A percentile compares a stretch with the other conserved stretches of the same genome.
Evolutionary conservation across 2,797 vertebrate genomes (phyloP).

Genomic region (Sebastiscus tertius): DNA sequence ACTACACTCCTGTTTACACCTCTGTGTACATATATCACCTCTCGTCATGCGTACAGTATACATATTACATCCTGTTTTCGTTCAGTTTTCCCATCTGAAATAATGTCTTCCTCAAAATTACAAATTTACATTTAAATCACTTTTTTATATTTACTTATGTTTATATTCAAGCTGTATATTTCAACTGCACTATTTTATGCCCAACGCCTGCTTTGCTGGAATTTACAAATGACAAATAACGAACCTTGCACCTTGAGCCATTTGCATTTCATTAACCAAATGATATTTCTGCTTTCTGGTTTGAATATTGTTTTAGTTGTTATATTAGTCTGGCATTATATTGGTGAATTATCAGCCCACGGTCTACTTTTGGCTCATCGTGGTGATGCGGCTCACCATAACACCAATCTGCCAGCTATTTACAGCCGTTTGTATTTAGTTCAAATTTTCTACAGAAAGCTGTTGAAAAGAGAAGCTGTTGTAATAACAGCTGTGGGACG

Average conservation of each 20-base stretch:
- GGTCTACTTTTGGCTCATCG: constrained; percentile 41
- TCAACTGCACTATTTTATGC: too few species aligned
- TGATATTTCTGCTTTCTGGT: not conserved
- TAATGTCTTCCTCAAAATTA: too few species aligned
- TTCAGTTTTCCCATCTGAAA: too few species aligned
- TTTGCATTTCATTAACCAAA: not conserved
- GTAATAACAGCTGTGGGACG: constrained; percentile 56
- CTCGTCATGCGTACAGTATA: too few species aligned
- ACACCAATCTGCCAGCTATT: constrained; percentile 54
- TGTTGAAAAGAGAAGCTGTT: constrained; percentile 46
- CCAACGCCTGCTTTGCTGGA: too few species aligned
- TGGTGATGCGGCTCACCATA: constrained; percentile 23
- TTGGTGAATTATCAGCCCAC: constrained; percentile 36
- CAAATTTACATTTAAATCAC: too few species aligned
- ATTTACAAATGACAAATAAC: too few species aligned
- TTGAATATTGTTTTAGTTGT: not conserved
- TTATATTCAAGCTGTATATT: too few species aligned
- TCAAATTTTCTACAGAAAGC: constrained; percentile 25
- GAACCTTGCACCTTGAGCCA: not conserved
- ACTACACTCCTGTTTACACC: too few species aligned
- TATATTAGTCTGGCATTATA: constrained; percentile 12
- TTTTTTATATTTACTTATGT: too few species aligned
- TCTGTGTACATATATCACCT: too few species aligned
- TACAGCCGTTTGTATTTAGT: constrained; percentile 32
- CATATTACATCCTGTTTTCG: too few species aligned